Percentiles rank a stretch among this genome's conserved stretches.
Conservation (phyloP, 2,888 invertebrate genomes). For the Pristionchus entomophagus region DNA sequence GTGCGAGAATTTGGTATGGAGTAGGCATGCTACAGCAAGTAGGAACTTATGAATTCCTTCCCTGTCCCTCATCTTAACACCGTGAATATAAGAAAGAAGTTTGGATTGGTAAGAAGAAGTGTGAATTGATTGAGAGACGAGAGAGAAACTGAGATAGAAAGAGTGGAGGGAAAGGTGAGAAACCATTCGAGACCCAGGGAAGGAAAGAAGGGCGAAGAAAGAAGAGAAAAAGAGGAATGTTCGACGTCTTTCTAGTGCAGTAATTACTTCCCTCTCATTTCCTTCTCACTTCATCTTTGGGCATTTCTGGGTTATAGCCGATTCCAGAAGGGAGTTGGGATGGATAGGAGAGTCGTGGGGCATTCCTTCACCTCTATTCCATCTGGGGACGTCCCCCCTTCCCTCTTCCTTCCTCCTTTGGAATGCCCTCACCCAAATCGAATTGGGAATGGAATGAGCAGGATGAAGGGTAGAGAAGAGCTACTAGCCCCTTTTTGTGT, state of each 20-base stretch:
- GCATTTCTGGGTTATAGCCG: background rate
- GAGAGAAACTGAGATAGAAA: background rate
- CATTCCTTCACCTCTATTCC: conserved; percentile 15
- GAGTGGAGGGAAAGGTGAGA: background rate
- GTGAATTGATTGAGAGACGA: conserved; percentile 28
- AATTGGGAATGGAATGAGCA: conserved; percentile 42
- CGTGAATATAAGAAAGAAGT: background rate
- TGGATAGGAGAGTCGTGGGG: background rate
- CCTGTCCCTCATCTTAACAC: no score
- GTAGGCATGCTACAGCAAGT: background rate
- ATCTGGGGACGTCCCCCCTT: background rate
- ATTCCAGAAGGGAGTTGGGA: background rate
- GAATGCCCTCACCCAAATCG: conserved; percentile 40
- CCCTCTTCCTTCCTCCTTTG: conserved; percentile 6
- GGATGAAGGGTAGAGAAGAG: conserved; percentile 39
- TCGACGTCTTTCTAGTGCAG: background rate
- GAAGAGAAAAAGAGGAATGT: background rate
- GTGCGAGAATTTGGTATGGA: no score
- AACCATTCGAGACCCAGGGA: conserved; percentile 8
- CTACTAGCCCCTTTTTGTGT: conserved; percentile 42
- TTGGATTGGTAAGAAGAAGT: background rate
- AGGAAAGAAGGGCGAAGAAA: no score
- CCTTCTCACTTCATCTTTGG: background rate
- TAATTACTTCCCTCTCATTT: conserved; percentile 15
- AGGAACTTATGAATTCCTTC: background rate